Evolutionary conservation across 2,888 invertebrate species (phyloP).

Genomic region (Apodemia zela): DNA sequence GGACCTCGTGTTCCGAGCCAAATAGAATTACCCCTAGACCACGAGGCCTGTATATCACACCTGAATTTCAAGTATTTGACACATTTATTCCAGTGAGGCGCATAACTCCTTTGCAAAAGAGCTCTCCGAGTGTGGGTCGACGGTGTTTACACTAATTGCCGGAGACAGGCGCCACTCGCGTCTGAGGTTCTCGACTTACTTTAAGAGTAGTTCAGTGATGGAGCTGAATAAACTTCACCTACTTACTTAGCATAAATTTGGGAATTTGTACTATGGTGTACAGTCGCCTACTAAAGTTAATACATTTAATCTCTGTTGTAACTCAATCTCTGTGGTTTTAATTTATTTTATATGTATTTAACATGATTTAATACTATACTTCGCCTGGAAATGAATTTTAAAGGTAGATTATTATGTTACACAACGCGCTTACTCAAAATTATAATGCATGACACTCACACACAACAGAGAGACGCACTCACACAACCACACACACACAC

Average conservation of each 20-base stretch:
- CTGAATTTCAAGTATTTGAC: neutral
- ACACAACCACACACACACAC: too few relatives aligned
- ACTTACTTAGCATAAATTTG: slow-evolving; percentile 14
- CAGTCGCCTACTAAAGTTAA: neutral
- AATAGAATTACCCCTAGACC: too few relatives aligned
- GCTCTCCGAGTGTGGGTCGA: slow-evolving; percentile 41
- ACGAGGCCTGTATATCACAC: neutral
- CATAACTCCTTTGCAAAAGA: slow-evolving; percentile 17
- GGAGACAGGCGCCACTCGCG: slow-evolving; percentile 46
- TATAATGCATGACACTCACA: too few relatives aligned
- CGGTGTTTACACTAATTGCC: slow-evolving; percentile 69
- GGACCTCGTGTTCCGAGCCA: too few relatives aligned
- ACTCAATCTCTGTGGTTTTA: too few relatives aligned
- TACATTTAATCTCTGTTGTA: too few relatives aligned
- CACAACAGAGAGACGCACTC: too few relatives aligned
- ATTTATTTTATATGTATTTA: too few relatives aligned
- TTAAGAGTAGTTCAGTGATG: slow-evolving; percentile 13
- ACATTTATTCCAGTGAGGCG: slow-evolving; percentile 18
- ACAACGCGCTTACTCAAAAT: too few relatives aligned
- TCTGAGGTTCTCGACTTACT: slow-evolving; percentile 14
- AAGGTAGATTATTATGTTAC: too few relatives aligned
- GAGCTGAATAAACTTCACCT: slow-evolving; percentile 14
- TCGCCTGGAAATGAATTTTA: too few relatives aligned
- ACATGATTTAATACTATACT: too few relatives aligned
- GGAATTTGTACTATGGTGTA: neutral